Conservation (phyloP, 1,140 invertebrate species). For the Saccostrea echinata region DNA sequence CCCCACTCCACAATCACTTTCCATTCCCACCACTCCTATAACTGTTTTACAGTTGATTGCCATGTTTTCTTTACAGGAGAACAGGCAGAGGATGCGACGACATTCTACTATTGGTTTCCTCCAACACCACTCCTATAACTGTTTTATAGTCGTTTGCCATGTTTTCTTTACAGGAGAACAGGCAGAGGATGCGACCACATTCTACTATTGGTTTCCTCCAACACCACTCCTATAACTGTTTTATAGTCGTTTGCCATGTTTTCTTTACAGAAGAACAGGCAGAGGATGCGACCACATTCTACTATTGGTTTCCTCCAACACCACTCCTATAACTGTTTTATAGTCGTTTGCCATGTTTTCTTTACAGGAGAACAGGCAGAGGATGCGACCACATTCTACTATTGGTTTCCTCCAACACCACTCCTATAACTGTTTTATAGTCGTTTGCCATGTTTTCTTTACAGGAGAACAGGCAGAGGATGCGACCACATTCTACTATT, state of each 20-base stretch:
- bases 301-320: slow-evolving; percentile 73
- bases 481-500: slow-evolving; percentile 70
- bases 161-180: not conserved
- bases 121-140: slow-evolving; percentile 56
- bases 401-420: slow-evolving; percentile 67
- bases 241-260: slow-evolving; percentile 46
- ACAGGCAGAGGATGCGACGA: slow-evolving; percentile 60
- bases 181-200: slow-evolving; percentile 63
- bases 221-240: slow-evolving; percentile 57
- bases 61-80: not conserved
- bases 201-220: slow-evolving; percentile 73
- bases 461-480: slow-evolving; percentile 33
- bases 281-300: slow-evolving; percentile 70
- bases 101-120: slow-evolving; percentile 74
- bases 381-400: slow-evolving; percentile 73
- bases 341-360: not conserved
- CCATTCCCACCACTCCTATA: slow-evolving; percentile 54
- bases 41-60: slow-evolving; percentile 41
- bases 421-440: slow-evolving; percentile 47
- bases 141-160: slow-evolving; percentile 50
- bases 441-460: not conserved
- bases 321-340: slow-evolving; percentile 47
- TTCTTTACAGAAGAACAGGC: slow-evolving; percentile 2
- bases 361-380: slow-evolving; percentile 13
- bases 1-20: slow-evolving; percentile 71